Conservation (phyloP, 2,113 vertebrate species). For the Saimiri boliviensis region DNA sequence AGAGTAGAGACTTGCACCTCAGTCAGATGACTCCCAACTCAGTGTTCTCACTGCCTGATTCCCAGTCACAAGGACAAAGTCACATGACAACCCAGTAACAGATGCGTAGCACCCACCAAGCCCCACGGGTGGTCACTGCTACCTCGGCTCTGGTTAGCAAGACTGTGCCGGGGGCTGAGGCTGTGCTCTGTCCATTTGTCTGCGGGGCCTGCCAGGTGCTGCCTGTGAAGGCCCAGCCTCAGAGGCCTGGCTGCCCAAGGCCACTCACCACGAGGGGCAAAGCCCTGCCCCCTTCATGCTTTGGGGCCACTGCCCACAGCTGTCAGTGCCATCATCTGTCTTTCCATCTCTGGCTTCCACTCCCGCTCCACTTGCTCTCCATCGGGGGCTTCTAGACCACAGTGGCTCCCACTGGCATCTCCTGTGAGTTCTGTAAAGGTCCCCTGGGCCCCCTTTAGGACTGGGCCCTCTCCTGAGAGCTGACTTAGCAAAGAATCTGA, state of each 20-base stretch:
- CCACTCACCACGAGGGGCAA: background rate
- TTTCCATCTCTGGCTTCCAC: background rate
- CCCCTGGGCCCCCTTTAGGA: background rate
- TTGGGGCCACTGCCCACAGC: background rate
- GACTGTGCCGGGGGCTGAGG: background rate
- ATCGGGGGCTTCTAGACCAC: background rate
- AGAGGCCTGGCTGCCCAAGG: background rate
- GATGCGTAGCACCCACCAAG: background rate
- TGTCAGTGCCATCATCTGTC: fast-evolving
- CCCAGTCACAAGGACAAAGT: background rate
- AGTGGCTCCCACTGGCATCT: background rate
- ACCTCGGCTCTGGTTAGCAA: background rate
- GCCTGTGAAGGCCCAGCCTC: background rate
- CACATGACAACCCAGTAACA: background rate
- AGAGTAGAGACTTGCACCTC: too few relatives aligned
- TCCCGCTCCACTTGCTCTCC: background rate
- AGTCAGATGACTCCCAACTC: background rate
- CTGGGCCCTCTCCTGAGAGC: background rate
- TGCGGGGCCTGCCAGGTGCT: background rate
- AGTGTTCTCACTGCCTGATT: background rate
- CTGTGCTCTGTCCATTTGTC: background rate
- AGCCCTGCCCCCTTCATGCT: background rate
- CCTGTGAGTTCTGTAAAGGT: background rate
- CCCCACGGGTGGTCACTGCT: background rate
- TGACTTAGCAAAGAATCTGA: background rate